Evolutionary conservation across 2,113 vertebrate genomes (phyloP), one percentile per base, ranked within the genome.

Genomic region (Triplophysa dalaica): DNA sequence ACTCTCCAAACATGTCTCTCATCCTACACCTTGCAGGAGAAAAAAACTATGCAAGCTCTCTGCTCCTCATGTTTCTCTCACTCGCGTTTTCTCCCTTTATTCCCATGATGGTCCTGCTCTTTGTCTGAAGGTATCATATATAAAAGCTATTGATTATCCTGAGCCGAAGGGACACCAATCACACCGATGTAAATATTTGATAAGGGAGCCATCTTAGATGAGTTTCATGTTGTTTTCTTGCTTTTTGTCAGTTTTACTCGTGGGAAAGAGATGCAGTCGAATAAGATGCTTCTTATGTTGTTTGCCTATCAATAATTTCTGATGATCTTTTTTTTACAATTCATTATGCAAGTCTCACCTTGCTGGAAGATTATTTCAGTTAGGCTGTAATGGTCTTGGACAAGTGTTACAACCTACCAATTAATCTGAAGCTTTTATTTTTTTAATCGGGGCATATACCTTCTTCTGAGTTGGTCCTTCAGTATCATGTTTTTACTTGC

Each of bases 111-210:
- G 38, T 69, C 41, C 24, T 54, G 45, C 64, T 74, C 64, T 75
- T 81, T 79, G 38, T 67, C 52, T 78, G 61, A 62, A 81, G 75
- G 68, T 21, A 65, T 83, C 56, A 70, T 70, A 54, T 67, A 48
- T 74, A 75, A 83, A 75, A 78, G 66, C 45, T 83, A 85, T 85
- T 74, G 81, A 85, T 83, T 81, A 78, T 52, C 65, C 61, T 64
- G 41, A 64, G 75, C 66, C 60, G 26, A 78, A 80, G 67, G 70
- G 22, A 77, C 70, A 75, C 69, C 75, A 75, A 69, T 78, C 50
- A 62, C 65, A 68, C 16, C 68, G 66, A 76, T 79, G 61, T 85
- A 85, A 85, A 83, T 85, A 83, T 85, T 85, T 85, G 45, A 83
- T 83, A 61, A 75, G 83, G 70, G 8, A 41, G 75, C 70, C 70